These are phyloP conservation scores for Leucophenga varia DNA, from an alignment of 1,140 invertebrate species.

Conservation along the genomic window DNA sequence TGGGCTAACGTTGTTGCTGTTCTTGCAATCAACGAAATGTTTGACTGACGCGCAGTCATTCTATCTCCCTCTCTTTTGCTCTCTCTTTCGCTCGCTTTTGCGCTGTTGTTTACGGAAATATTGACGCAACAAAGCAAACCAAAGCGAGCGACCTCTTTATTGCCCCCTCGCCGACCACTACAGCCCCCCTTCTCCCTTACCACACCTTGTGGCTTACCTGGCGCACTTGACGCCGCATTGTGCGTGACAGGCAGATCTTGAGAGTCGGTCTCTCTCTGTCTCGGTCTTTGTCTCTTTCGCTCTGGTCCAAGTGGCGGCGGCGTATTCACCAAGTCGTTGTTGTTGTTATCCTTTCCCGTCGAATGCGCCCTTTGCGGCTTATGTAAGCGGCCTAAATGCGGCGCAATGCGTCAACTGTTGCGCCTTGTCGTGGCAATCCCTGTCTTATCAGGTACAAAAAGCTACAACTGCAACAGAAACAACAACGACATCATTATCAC, in stretches of 20 bases:
- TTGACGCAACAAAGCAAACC: constrained; percentile 39
- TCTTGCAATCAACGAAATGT: constrained; percentile 25
- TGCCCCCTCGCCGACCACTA: constrained; percentile 20
- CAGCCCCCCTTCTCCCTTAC: background rate
- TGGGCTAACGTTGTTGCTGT: constrained; percentile 6
- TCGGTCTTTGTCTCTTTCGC: too few relatives aligned
- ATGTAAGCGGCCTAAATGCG: constrained; percentile 12
- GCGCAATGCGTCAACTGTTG: too few relatives aligned
- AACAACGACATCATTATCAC: too few relatives aligned
- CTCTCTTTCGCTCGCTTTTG: constrained; percentile 5
- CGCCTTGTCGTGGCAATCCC: too few relatives aligned
- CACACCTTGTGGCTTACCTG: constrained; percentile 1
- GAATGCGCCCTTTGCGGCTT: constrained; percentile 15
- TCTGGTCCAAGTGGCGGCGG: too few relatives aligned
- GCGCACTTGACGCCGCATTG: constrained; percentile 45
- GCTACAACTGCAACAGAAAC: too few relatives aligned
- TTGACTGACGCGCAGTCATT: constrained; percentile 11
- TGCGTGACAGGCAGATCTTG: constrained; percentile 51
- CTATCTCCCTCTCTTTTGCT: constrained; percentile 3
- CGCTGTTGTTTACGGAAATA: constrained; percentile 40
- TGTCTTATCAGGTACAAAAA: too few relatives aligned
- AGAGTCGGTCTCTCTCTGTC: too few relatives aligned
- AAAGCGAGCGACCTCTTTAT: constrained; percentile 47
- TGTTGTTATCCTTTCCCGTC: constrained; percentile 7
- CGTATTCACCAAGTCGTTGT: constrained; percentile 25